Conservation (phyloP, 2,113 vertebrate genomes). For the Mungos mungo region DNA sequence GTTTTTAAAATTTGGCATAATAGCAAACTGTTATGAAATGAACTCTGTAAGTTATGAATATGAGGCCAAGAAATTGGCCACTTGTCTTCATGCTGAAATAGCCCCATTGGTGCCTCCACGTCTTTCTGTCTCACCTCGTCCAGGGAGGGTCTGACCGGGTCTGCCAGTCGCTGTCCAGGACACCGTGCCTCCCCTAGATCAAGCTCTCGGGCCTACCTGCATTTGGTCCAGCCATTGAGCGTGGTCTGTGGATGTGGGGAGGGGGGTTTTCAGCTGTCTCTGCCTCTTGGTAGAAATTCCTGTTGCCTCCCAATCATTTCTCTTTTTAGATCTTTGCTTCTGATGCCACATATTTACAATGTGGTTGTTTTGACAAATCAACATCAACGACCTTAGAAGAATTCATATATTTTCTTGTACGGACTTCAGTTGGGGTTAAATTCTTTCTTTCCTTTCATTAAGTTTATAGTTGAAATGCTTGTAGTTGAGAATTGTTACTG, state of each 20-base stretch:
- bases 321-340: background rate
- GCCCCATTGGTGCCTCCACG: background rate
- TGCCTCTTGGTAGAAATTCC: background rate
- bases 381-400: background rate
- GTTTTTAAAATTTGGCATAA: background rate
- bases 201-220: background rate
- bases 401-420: background rate
- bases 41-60: background rate
- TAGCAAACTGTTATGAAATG: background rate
- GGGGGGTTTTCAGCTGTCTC: background rate
- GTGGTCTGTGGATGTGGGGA: too few species aligned
- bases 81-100: background rate
- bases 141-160: background rate
- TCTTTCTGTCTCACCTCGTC: background rate
- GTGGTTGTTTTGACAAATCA: background rate
- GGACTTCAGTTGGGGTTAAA: background rate
- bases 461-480: background rate
- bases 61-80: background rate
- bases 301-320: background rate
- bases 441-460: background rate
- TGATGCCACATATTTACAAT: background rate
- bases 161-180: background rate
- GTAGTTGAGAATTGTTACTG: background rate
- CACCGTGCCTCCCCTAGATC: background rate
- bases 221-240: background rate